phyloP scores from a whole-genome alignment of 2,797 vertebrate species.

The Capromys pilorides region DNA sequence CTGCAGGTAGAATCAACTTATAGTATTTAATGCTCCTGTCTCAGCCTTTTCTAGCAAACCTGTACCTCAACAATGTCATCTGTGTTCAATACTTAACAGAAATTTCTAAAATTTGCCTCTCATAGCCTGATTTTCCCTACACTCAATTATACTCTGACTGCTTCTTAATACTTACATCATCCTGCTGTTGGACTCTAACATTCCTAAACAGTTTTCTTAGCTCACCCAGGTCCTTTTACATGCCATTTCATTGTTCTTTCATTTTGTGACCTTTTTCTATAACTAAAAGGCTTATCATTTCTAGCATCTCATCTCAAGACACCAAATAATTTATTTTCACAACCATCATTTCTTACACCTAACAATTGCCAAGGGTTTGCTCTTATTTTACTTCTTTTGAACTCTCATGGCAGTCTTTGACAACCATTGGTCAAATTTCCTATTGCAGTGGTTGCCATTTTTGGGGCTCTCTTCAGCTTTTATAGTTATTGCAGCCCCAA shows the following conservation, averaged over 20 bases:
- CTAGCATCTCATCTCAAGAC: conserved; percentile 13
- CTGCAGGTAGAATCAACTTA: neutral
- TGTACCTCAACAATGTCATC: neutral
- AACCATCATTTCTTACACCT: neutral
- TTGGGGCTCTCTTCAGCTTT: neutral
- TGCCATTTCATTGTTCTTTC: neutral
- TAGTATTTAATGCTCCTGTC: neutral
- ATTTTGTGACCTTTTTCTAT: neutral
- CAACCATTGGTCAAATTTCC: neutral
- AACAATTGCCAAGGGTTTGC: neutral
- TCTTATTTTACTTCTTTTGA: neutral
- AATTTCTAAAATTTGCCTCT: neutral
- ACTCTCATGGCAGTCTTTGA: neutral
- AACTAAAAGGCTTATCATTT: conserved; percentile 8
- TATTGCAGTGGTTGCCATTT: neutral
- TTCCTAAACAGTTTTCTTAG: neutral
- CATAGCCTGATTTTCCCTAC: neutral
- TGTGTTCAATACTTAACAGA: neutral
- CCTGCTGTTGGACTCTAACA: neutral
- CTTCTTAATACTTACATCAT: neutral
- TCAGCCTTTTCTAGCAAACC: neutral
- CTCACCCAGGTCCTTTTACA: neutral
- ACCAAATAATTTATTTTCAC: conserved; percentile 4
- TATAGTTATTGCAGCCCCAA: neutral
- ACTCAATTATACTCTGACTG: neutral